Base-by-base conservation (phyloP, 2,888 invertebrate genomes). In the Thymelicus acteon region DNA sequence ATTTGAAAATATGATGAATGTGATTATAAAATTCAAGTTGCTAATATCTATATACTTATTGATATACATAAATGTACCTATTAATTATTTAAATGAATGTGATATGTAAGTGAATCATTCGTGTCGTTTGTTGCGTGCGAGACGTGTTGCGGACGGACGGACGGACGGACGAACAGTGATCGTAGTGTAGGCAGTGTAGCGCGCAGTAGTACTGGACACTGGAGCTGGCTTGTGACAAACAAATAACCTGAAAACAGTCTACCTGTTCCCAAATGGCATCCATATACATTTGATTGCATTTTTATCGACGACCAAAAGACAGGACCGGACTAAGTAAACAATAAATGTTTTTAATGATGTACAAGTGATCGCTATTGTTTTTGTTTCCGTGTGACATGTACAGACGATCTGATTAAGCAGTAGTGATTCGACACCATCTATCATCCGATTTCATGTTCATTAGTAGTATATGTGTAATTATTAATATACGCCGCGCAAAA, bases 41-140 rank as follows among this genome's bases (percentile, higher is more conserved):
- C 86, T 87, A 82, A 85, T 85, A 83, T 85, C 82, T 86, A 87
- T 86, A 79, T 79, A 79, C 75, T 73, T 74, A 78, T 77, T 83
- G 83, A 85, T 85, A 83, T 74, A 75, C 72, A 74, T 78, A 77
- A 76, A 76, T 78, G 76, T 77, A 78, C 74, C 74, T 78, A 76
- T 78, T 79, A 74, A 86, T 86, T 84, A 84, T 86, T 89, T 86
- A 86, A 88, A 85, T 85, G 86, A 89, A 87, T 92, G 92, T 92
- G 92, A 91, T 92, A 91, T 87, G 85, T 89, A 87, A 86, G 85
- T 84, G 86, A 84, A 86, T 84, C 81, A 82, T 85, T 87, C 83
- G 85, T 83, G 85, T 82, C 79, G 82, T 82, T 82, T 81, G 84
- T 83, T 80, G 44, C 79, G 82, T 84, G 24, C 57, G 31, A 5